These are phyloP conservation scores for Drosophila repleta DNA, from an alignment of 1,140 invertebrate species.

Conservation along the genomic window DNA sequence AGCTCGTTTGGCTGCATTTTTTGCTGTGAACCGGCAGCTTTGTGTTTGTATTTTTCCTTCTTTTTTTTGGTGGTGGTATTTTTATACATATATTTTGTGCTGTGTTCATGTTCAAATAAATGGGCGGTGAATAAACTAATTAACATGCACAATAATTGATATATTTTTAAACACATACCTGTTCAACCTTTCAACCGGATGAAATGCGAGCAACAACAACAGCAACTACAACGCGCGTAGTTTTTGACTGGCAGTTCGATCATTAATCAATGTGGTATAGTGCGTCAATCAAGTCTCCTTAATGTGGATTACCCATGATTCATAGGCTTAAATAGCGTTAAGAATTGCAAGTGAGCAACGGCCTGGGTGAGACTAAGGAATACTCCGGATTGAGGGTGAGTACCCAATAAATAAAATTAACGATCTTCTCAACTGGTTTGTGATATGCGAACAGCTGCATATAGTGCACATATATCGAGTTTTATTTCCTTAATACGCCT, in stretches of 20 bases:
- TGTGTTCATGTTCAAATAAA: slow-evolving; percentile 40
- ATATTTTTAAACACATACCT: slow-evolving; percentile 36
- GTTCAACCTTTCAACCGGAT: slow-evolving; percentile 62
- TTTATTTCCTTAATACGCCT: too few species aligned
- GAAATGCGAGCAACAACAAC: slow-evolving; percentile 39
- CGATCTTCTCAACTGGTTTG: too few species aligned
- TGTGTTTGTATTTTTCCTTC: not conserved
- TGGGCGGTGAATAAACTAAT: slow-evolving; percentile 73
- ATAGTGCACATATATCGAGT: too few species aligned
- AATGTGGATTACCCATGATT: slow-evolving; percentile 32
- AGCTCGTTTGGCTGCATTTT: slow-evolving; percentile 50
- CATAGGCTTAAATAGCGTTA: slow-evolving; percentile 22
- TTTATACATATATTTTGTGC: slow-evolving; percentile 40
- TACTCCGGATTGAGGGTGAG: too few species aligned
- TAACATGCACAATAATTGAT: slow-evolving; percentile 58
- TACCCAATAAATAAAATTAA: too few species aligned
- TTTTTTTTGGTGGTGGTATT: slow-evolving; percentile 27
- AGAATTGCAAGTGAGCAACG: too few species aligned
- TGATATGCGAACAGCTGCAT: too few species aligned
- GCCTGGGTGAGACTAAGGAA: too few species aligned
- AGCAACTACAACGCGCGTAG: slow-evolving; percentile 27
- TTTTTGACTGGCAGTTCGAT: slow-evolving; percentile 23
- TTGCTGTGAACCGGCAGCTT: slow-evolving; percentile 12
- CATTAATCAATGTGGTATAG: slow-evolving; percentile 47
- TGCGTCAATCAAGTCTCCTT: slow-evolving; percentile 22